Evolutionary conservation across 2,888 invertebrate species (phyloP).

Genomic region (Dione juno): DNA sequence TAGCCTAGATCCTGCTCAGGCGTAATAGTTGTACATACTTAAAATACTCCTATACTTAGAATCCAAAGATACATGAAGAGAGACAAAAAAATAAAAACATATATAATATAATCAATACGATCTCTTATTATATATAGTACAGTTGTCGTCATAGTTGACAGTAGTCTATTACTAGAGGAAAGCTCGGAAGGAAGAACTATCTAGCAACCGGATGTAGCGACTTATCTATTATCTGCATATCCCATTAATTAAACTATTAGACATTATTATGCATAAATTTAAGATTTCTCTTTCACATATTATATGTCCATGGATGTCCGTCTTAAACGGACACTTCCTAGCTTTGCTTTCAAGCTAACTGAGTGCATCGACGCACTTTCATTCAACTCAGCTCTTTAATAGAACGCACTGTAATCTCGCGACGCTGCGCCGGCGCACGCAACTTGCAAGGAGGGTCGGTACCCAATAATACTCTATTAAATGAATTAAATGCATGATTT

Average conservation of each 20-base stretch:
- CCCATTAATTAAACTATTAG: background rate
- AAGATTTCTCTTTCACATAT: conserved; percentile 14
- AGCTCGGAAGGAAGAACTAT: background rate
- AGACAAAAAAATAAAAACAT: too few relatives aligned
- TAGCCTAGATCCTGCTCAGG: too few relatives aligned
- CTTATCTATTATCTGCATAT: background rate
- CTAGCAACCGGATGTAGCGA: background rate
- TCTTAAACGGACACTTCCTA: conserved; percentile 44
- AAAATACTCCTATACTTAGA: too few relatives aligned
- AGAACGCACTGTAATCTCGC: conserved; percentile 75
- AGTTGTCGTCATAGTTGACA: too few relatives aligned
- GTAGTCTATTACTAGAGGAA: too few relatives aligned
- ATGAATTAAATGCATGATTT: background rate
- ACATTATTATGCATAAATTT: background rate
- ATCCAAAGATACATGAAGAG: too few relatives aligned
- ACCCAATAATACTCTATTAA: background rate
- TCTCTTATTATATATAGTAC: too few relatives aligned
- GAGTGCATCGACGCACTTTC: conserved; percentile 63
- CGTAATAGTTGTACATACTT: too few relatives aligned
- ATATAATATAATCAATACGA: too few relatives aligned
- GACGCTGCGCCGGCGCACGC: conserved; percentile 66
- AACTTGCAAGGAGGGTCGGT: conserved; percentile 26
- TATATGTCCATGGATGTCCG: conserved; percentile 45
- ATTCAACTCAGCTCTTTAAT: conserved; percentile 63
- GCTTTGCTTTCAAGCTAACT: conserved; percentile 49